Conservation (phyloP, 2,113 vertebrate species). For the Corythaeola cristata region DNA sequence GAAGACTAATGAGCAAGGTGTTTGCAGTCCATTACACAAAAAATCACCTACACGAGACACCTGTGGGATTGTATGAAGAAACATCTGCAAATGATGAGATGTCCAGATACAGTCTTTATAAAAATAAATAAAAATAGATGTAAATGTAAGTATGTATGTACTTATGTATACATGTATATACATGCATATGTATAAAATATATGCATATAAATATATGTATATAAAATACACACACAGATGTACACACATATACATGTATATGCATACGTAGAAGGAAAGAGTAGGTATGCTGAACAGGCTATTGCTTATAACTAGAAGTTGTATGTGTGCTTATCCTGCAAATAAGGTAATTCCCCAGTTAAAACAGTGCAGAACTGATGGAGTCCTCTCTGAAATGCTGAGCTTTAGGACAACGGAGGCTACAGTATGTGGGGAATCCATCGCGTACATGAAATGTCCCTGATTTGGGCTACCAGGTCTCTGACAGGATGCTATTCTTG, state of each 20-base stretch:
- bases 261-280: background rate
- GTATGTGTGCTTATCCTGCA: background rate
- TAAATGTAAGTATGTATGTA: background rate
- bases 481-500: fast-evolving
- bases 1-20: background rate
- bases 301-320: background rate
- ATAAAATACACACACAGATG: background rate
- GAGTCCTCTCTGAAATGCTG: background rate
- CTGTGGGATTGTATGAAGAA: background rate
- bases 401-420: background rate
- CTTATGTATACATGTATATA: background rate
- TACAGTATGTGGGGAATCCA: fast-evolving
- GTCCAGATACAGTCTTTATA: background rate
- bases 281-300: background rate
- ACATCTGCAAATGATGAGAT: background rate
- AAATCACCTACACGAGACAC: background rate
- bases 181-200: background rate
- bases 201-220: background rate
- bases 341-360: background rate
- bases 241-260: background rate
- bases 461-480: background rate
- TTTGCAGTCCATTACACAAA: background rate
- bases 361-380: background rate
- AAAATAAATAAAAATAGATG: background rate
- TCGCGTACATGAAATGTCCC: fast-evolving